Evolutionary conservation across 2,113 vertebrate genomes (phyloP), one percentile per base, ranked within the genome.

Genomic region (Dolichotis patagonum): DNA sequence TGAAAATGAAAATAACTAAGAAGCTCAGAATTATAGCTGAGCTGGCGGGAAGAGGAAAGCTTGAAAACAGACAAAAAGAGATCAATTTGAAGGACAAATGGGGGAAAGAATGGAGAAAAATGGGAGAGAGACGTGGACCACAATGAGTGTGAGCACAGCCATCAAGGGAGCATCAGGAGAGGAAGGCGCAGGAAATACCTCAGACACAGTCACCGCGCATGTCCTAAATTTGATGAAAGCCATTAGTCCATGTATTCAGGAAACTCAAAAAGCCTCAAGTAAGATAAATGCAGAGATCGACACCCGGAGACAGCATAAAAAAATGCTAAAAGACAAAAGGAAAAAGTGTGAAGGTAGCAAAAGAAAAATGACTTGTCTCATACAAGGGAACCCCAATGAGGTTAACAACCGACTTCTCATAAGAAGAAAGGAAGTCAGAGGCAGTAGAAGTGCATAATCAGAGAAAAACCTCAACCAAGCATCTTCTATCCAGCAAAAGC

Each of bases 1-100:
- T 96, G 71, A 87, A 93, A 97, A 90, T 16, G 43, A 30, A 43
- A 67, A 43, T n/a, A 71, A 87, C n/a, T 3, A 86, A 93, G 71
- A 60, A 35, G 0, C 30, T 19, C 32, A 73, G 43, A 2, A 63
- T 43, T 30, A 49, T 11, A 73, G 43, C 35, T 88, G 63, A 85
- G n/a, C 22, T 38, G 41, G 52, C 17, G 84, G 58, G 65, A 85
- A 16, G 73, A 9, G 58, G 52, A 28, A 87, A 46, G 28, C 16
- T 84, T 90, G 24, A 73, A 80, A 77, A 88, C 1, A 63, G 19
- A 65, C 62, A 49, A 87, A 67, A 6, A 84, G 30, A 73, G 12
- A 54, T 46, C 46, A 46, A 88, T 77, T 35, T 54, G 24, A 85
- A 81, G 28, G 63, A 26, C 41, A 67, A 30, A 67, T 5, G 12